phyloP scores from a whole-genome alignment of 2,113 vertebrate species.

The Oxyruncus cristatus region DNA sequence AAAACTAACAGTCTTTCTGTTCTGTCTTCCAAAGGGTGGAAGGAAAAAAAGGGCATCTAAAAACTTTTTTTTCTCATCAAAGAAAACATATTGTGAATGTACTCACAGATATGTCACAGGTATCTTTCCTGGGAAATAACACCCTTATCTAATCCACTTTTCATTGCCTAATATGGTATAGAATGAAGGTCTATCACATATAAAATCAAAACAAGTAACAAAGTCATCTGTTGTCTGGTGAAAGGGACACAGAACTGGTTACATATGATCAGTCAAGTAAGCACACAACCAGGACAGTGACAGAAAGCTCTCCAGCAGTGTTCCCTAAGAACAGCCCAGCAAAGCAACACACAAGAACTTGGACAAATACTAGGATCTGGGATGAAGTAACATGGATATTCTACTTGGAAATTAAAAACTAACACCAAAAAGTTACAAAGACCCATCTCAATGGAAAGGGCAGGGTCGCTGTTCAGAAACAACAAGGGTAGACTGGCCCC shows the following conservation, averaged over 20 bases:
- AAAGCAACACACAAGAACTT: neutral
- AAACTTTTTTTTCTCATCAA: neutral
- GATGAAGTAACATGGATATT: neutral
- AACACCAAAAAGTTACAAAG: neutral
- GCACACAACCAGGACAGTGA: neutral
- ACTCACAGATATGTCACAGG: neutral
- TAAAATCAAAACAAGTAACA: neutral
- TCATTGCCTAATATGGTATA: neutral
- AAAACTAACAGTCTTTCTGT: neutral
- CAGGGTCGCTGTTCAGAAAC: neutral
- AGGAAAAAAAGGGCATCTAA: neutral
- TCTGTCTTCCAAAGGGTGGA: neutral
- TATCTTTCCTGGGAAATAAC: neutral
- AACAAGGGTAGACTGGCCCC: neutral
- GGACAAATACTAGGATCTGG: neutral
- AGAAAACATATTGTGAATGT: neutral
- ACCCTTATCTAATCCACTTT: neutral
- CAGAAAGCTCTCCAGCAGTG: neutral
- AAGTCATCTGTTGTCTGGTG: neutral
- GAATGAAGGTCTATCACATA: neutral
- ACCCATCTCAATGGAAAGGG: neutral
- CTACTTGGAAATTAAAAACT: neutral
- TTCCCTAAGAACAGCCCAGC: neutral
- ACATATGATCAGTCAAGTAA: rapidly evolving
- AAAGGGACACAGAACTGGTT: neutral